Percentiles rank a stretch among this genome's conserved stretches.
These are phyloP conservation scores for Campylomormyrus tamandua DNA, from an alignment of 2,113 vertebrate species.

Conservation along the genomic window DNA sequence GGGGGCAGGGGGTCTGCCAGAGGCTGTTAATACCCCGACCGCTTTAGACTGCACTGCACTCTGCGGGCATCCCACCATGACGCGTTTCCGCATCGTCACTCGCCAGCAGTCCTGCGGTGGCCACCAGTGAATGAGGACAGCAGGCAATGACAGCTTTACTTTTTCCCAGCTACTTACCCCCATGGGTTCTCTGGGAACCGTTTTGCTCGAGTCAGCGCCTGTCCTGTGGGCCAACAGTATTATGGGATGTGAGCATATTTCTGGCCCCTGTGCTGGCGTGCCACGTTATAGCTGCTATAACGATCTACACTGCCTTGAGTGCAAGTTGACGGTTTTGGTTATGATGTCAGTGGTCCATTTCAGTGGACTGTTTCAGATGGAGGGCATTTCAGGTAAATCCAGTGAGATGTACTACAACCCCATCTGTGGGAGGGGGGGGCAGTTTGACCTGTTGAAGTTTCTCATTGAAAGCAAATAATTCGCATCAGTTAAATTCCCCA, in stretches of 20 bases:
- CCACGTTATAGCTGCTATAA: constrained; percentile 37
- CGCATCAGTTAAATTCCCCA: background rate
- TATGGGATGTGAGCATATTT: constrained; percentile 31
- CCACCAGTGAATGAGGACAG: background rate
- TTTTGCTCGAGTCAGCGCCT: constrained; percentile 21
- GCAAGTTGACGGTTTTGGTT: constrained; percentile 26
- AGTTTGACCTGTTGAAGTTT: background rate
- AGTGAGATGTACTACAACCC: background rate
- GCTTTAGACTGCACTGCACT: background rate
- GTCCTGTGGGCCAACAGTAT: constrained; percentile 29
- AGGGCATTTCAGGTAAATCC: constrained; percentile 14
- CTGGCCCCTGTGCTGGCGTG: constrained; percentile 30
- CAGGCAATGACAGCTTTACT: constrained; percentile 5
- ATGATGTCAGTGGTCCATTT: constrained; percentile 41
- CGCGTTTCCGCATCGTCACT: background rate
- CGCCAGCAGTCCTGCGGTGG: background rate
- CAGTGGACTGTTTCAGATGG: constrained; percentile 35
- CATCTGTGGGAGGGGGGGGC: background rate
- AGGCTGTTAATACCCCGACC: constrained; percentile 11
- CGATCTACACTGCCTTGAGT: constrained; percentile 30
- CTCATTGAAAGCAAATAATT: background rate
- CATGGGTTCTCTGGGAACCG: constrained; percentile 10
- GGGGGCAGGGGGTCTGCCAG: constrained; percentile 8
- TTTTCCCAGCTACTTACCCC: background rate
- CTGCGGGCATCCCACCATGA: background rate